These are phyloP conservation scores for Noctuana brunneofusca DNA, from an alignment of 2,888 invertebrate species.

Conservation along the genomic window DNA sequence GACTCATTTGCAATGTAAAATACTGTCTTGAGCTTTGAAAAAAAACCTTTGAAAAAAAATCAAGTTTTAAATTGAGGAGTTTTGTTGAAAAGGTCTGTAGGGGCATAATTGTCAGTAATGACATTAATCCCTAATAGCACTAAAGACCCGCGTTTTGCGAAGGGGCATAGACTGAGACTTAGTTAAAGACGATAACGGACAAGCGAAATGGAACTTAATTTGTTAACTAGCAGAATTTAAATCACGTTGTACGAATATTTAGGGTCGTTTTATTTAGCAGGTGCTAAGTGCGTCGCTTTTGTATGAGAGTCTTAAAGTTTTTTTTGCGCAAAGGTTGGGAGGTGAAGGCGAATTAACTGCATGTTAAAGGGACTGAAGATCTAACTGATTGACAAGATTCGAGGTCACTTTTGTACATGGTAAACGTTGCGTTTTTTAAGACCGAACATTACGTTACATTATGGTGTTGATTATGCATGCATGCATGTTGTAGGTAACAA, in stretches of 20 bases:
- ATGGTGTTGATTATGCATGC: no score
- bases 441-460: no score
- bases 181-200: neutral
- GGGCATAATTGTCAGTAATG: constrained; percentile 31
- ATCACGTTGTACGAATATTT: neutral
- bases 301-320: constrained; percentile 26
- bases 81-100: constrained; percentile 25
- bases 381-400: neutral
- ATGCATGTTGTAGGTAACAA: no score
- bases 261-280: constrained; percentile 29
- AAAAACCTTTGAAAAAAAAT: constrained; percentile 9
- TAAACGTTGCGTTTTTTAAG: neutral
- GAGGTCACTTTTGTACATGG: neutral
- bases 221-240: neutral
- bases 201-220: constrained; percentile 4
- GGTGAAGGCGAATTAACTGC: constrained; percentile 7
- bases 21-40: constrained; percentile 5
- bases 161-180: constrained; percentile 16
- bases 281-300: constrained; percentile 25
- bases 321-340: constrained; percentile 11
- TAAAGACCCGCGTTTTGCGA: constrained; percentile 28
- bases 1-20: constrained; percentile 15
- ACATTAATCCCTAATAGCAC: constrained; percentile 30
- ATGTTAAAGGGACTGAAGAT: constrained; percentile 4
- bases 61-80: constrained; percentile 20